Percentiles rank a stretch among this genome's conserved stretches.
Conservation (phyloP, 1,140 invertebrate species). For the Heliconius melpomene region DNA sequence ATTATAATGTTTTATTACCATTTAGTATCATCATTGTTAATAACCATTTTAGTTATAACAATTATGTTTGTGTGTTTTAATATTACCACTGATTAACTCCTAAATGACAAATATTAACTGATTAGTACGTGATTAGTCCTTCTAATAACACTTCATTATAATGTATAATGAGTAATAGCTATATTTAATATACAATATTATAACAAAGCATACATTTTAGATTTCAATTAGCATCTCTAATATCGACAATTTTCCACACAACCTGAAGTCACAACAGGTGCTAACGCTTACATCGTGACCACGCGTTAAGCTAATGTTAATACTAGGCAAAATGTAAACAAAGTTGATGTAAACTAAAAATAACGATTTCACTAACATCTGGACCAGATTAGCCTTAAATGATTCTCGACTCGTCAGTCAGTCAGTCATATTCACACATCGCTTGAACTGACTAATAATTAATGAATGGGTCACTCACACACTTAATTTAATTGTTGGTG, state of each 20-base stretch:
- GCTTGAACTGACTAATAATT: slow-evolving; percentile 23
- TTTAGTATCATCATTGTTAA: too few relatives aligned
- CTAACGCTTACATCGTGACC: slow-evolving; percentile 38
- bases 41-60: too few relatives aligned
- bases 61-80: background rate
- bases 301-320: slow-evolving; percentile 29
- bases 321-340: slow-evolving; percentile 40
- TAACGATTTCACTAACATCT: slow-evolving; percentile 39
- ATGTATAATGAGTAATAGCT: background rate
- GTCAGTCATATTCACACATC: slow-evolving; percentile 11
- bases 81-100: background rate
- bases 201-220: background rate
- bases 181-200: slow-evolving; percentile 14
- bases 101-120: background rate
- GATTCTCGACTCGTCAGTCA: slow-evolving; percentile 1
- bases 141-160: background rate
- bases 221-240: slow-evolving; percentile 7
- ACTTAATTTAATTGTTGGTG: slow-evolving; percentile 18
- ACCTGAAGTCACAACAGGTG: slow-evolving; percentile 31
- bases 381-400: slow-evolving; percentile 40
- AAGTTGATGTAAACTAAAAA: slow-evolving; percentile 34
- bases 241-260: slow-evolving; percentile 12
- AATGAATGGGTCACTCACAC: slow-evolving; percentile 16
- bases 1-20: too few relatives aligned
- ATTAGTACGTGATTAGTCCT: background rate